Conservation (phyloP, 2,113 vertebrate genomes). For the Phaethornis superciliosus region DNA sequence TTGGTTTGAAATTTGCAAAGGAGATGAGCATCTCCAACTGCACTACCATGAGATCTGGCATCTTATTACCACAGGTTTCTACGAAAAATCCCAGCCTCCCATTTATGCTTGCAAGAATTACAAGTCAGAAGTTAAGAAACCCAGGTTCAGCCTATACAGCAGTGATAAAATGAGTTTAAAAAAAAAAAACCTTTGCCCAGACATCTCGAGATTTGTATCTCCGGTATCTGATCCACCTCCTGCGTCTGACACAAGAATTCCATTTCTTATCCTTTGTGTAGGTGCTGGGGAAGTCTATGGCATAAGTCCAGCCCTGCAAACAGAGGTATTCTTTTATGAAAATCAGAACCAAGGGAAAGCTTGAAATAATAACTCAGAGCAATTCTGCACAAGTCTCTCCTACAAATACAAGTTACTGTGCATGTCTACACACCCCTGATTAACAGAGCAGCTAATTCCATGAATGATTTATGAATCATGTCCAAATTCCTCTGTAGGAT, state of each 20-base stretch:
- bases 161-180: not conserved
- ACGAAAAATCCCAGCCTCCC: not conserved
- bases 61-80: not conserved
- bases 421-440: not conserved
- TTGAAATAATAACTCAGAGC: not conserved
- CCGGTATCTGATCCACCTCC: conserved; percentile 93
- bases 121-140: not conserved
- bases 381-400: not conserved
- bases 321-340: conserved; percentile 30
- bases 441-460: conserved; percentile 42
- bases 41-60: not conserved
- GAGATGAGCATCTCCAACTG: not conserved
- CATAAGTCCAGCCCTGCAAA: conserved; percentile 93
- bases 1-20: not conserved
- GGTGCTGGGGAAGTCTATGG: conserved; percentile 93
- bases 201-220: conserved; percentile 89
- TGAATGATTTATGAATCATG: not conserved
- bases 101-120: not conserved
- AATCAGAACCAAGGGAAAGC: not conserved
- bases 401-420: not conserved
- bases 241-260: conserved; percentile 96
- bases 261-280: conserved; percentile 96
- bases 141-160: not conserved
- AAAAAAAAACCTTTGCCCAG: conserved; percentile 88
- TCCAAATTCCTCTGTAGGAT: not conserved